A percentile compares a stretch with the other conserved stretches of the same genome.
Evolutionary conservation across 2,888 invertebrate genomes (phyloP).

Genomic region (Vesta saturnalis): DNA sequence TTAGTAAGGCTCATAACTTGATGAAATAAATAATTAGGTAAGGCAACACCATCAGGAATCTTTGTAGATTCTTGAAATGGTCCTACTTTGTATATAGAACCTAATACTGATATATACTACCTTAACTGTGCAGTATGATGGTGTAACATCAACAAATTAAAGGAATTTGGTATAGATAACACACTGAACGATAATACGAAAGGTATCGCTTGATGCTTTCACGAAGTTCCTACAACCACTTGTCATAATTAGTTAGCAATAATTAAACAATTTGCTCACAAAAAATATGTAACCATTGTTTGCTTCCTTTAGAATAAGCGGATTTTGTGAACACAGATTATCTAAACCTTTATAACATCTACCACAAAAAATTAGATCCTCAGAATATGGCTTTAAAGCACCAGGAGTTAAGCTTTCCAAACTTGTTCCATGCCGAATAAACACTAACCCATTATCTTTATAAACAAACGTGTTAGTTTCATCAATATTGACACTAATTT

Average conservation of each 20-base stretch:
- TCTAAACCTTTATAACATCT: constrained; percentile 56
- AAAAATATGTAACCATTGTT: constrained; percentile 57
- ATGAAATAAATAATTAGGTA: constrained; percentile 73
- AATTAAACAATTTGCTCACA: constrained; percentile 40
- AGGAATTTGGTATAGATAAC: constrained; percentile 51
- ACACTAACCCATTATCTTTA: constrained; percentile 50
- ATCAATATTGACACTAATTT: too few relatives aligned
- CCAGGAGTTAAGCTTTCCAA: constrained; percentile 54
- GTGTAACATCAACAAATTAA: constrained; percentile 51
- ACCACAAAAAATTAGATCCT: constrained; percentile 54
- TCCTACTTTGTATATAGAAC: constrained; percentile 66
- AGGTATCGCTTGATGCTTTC: constrained; percentile 70
- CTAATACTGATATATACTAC: constrained; percentile 66
- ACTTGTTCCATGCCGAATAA: constrained; percentile 49
- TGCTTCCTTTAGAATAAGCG: constrained; percentile 50
- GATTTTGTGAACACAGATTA: constrained; percentile 51
- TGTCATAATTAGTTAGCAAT: not conserved
- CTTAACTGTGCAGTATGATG: constrained; percentile 64
- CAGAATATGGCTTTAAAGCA: constrained; percentile 51
- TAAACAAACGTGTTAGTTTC: constrained; percentile 54
- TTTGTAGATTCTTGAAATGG: constrained; percentile 51
- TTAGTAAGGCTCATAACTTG: constrained; percentile 70
- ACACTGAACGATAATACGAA: constrained; percentile 66
- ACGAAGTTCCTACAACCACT: constrained; percentile 67
- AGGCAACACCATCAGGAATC: constrained; percentile 65